Base-by-base conservation (phyloP, 2,113 vertebrate species). In the Myiozetetes cayanensis region DNA sequence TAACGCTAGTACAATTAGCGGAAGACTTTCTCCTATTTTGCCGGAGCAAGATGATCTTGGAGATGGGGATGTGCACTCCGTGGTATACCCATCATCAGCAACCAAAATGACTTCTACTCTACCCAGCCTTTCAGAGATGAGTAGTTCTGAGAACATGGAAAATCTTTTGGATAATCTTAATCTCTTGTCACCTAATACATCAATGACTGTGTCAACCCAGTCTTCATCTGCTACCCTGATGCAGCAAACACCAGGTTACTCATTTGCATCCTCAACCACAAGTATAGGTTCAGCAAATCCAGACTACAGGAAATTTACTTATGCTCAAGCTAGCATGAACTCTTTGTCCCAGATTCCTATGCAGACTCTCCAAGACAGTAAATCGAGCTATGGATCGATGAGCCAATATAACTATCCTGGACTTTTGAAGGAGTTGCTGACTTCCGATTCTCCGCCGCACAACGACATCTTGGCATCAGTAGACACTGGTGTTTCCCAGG, bases 81-180 rank as follows among this genome's bases (percentile, higher is more conserved):
- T 99, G 98, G 99, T 99, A 68, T 99, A 99, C 97, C 98, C 99
- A 1, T 98, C 98, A 8, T 98, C 99, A 12, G 94, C 99, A 3
- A 97, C 98, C 67, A 99, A 99, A 98, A 99, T 99, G 99, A 98
- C 99, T 14, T 98, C 98, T 76, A 99, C 99, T 7, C 96, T 99
- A 35, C 99, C 99, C 66, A 99, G 99, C 83, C 98, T 99, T 52
- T 99, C 99, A 20, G 99, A 99, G 96, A 99, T 99, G 98, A 98
- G 99, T 50, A 98, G 97, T 92, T 98, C 99, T 6, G 99, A 99
- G 97, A 99, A 99, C 68, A 99, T 99, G 99, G 99, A 99, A 95
- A 99, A 99, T 97, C 99, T 99, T 65, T 93, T 99, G 98, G 99
- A 99, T 98, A 99, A 99, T 95, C 98, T 99, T 80, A 99, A 99